Percentiles rank a stretch among this genome's conserved stretches.
phyloP scores from a whole-genome alignment of 2,888 invertebrate genomes.

The Macroteleia sp. region DNA sequence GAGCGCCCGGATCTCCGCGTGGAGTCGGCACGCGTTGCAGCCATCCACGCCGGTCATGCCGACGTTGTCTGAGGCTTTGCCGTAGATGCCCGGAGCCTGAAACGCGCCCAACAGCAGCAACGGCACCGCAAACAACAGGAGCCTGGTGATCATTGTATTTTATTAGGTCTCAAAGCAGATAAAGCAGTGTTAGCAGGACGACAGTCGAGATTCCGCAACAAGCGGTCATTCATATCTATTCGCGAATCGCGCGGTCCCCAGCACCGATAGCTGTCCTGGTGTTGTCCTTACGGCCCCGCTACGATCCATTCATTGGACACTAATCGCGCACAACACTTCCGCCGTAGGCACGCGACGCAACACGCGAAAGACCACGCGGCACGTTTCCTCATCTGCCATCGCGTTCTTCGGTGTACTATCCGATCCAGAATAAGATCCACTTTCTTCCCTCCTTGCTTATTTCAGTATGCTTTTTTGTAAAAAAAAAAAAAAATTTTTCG shows the following conservation, averaged over 20 bases:
- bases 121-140: constrained; percentile 74
- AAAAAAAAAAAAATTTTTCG: no score
- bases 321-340: constrained; percentile 39
- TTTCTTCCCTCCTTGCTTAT: no score
- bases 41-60: constrained; percentile 74
- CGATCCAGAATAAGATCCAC: no score
- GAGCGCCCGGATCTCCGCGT: constrained; percentile 86
- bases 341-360: constrained; percentile 8
- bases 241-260: constrained; percentile 13
- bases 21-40: constrained; percentile 85
- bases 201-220: constrained; percentile 27
- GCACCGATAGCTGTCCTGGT: no score
- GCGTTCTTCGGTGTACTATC: not conserved
- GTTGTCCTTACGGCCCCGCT: no score
- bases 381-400: constrained; percentile 48
- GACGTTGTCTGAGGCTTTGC: constrained; percentile 64
- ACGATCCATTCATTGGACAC: constrained; percentile 40
- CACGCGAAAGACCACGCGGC: constrained; percentile 30
- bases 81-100: constrained; percentile 72
- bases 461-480: no score
- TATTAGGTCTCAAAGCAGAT: constrained; percentile 21
- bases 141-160: constrained; percentile 77
- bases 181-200: constrained; percentile 20
- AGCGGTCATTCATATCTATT: constrained; percentile 40
- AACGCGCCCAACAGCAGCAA: constrained; percentile 80